These are phyloP conservation scores for Drosophila bifasciata DNA, from an alignment of 1,140 invertebrate genomes.

Conservation along the genomic window DNA sequence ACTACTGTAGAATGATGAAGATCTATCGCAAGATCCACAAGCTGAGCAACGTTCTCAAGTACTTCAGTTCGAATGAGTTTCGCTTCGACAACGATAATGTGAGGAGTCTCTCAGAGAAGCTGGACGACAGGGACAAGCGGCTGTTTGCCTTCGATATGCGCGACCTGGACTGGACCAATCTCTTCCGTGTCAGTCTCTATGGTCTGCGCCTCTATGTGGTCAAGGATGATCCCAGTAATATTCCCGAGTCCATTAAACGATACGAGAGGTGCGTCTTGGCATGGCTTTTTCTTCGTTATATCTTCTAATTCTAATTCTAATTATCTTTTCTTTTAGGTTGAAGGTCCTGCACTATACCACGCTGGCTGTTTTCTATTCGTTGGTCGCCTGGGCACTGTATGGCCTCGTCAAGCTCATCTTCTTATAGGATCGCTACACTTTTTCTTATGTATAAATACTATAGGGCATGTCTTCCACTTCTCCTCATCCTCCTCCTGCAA, in stretches of 20 bases:
- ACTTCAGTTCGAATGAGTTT: slow-evolving; percentile 90
- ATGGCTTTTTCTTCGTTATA: not conserved
- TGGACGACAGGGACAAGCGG: slow-evolving; percentile 87
- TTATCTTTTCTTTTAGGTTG: slow-evolving; percentile 53
- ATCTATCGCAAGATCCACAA: slow-evolving; percentile 90
- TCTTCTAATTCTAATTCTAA: not conserved
- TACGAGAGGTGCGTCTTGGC: slow-evolving; percentile 85
- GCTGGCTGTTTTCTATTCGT: slow-evolving; percentile 64
- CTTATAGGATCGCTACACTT: slow-evolving; percentile 48
- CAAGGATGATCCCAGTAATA: slow-evolving; percentile 88
- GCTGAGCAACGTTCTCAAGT: slow-evolving; percentile 88
- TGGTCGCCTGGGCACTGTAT: slow-evolving; percentile 65
- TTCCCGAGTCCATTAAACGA: slow-evolving; percentile 86
- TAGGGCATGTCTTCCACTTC: slow-evolving; percentile 43
- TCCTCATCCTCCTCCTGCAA: slow-evolving; percentile 7
- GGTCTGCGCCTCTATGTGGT: slow-evolving; percentile 89
- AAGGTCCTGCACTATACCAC: slow-evolving; percentile 77
- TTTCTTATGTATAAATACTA: slow-evolving; percentile 29
- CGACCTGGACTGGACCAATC: slow-evolving; percentile 88
- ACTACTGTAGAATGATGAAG: slow-evolving; percentile 87
- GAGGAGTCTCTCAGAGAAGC: slow-evolving; percentile 86
- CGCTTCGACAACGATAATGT: slow-evolving; percentile 89
- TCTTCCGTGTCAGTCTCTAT: slow-evolving; percentile 87
- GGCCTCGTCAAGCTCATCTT: slow-evolving; percentile 61
- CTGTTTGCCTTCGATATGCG: slow-evolving; percentile 89